Conservation (phyloP, 1,140 invertebrate genomes). For the Heliconius congener region DNA sequence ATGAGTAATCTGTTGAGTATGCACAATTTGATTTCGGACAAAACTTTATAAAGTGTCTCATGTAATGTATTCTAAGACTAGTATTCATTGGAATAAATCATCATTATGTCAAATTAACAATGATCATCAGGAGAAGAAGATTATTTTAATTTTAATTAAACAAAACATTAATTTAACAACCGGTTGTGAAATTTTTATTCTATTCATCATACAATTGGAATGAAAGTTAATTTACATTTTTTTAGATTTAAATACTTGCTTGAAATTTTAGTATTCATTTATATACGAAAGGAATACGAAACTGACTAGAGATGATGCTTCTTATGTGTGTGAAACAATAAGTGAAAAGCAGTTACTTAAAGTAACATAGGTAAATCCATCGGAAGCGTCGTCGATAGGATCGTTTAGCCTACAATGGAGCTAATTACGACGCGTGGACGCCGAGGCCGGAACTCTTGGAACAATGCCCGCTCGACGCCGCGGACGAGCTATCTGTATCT, state of each 20-base stretch:
- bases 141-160: constrained; percentile 34
- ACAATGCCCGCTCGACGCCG: constrained; percentile 50
- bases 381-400: constrained; percentile 75
- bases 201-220: constrained; percentile 36
- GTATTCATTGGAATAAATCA: constrained; percentile 5
- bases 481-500: constrained; percentile 43
- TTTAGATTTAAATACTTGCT: constrained; percentile 34
- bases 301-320: neutral
- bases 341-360: constrained; percentile 66
- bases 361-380: constrained; percentile 68
- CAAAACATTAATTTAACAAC: constrained; percentile 25
- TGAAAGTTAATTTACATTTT: constrained; percentile 48
- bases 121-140: neutral
- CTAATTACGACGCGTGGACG: constrained; percentile 70
- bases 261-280: constrained; percentile 24
- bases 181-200: constrained; percentile 35
- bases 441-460: constrained; percentile 56
- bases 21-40: no score
- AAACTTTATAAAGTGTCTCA: no score
- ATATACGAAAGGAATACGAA: constrained; percentile 13
- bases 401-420: constrained; percentile 68
- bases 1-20: no score
- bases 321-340: constrained; percentile 54
- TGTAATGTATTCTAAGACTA: neutral
- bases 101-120: neutral